These are phyloP conservation scores for Cavia porcellus DNA, from an alignment of 2,113 vertebrate genomes.

Conservation along the genomic window DNA sequence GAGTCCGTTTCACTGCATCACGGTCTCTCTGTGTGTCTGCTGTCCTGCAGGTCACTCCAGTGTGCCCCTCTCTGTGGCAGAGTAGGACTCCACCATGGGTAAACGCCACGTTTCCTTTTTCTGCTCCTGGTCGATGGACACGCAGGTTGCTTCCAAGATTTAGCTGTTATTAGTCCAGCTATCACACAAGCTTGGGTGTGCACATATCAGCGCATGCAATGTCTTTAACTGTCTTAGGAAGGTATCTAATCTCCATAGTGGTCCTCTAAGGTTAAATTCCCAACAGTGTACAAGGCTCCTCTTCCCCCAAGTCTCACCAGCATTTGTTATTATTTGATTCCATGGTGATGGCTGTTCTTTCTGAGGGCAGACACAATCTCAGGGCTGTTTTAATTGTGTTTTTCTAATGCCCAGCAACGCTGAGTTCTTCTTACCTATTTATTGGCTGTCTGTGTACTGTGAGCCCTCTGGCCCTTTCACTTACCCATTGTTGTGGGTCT, in stretches of 20 bases:
- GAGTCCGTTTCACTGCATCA: not conserved
- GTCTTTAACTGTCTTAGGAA: not conserved
- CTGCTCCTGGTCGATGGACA: not conserved
- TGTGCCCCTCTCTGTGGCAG: not conserved
- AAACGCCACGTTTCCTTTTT: not conserved
- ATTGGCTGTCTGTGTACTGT: not conserved
- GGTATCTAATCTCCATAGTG: not conserved
- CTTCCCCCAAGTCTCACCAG: not conserved
- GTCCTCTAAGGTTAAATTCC: not conserved
- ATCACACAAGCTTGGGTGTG: not conserved
- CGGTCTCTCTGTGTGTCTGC: not conserved
- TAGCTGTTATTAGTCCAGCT: not conserved
- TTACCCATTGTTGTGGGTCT: not conserved
- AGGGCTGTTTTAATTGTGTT: not conserved
- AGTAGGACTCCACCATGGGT: not conserved
- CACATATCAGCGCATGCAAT: fast-evolving
- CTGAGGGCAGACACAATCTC: not conserved
- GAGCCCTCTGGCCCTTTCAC: not conserved
- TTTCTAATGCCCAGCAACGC: not conserved
- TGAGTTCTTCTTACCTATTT: not conserved
- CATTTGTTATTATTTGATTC: not conserved
- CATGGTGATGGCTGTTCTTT: not conserved
- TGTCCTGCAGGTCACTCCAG: not conserved
- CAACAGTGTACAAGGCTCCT: not conserved
- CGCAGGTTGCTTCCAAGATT: not conserved